Evolutionary conservation across 2,888 invertebrate genomes (phyloP).

Genomic region (Octodonta nipae): DNA sequence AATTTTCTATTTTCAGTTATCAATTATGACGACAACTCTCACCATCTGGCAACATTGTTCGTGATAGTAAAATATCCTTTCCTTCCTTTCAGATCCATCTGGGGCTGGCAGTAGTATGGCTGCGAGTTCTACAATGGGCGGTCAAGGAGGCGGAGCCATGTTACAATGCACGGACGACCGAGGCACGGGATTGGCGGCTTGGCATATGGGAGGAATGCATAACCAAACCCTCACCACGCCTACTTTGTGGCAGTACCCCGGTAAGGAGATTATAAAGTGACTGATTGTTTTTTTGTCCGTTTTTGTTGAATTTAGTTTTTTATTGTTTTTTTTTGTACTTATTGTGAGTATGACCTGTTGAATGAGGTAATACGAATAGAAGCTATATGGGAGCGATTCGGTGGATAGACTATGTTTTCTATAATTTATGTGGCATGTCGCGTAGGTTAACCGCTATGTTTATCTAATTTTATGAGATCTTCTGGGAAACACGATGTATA

Average conservation of each 20-base stretch:
- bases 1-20: too few species aligned
- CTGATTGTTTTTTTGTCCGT: not conserved
- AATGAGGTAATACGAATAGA: too few species aligned
- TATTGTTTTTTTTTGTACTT: not conserved
- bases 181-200: slow-evolving; percentile 41
- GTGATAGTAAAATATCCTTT: too few species aligned
- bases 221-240: slow-evolving; percentile 47
- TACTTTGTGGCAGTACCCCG: slow-evolving; percentile 71
- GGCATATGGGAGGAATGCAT: slow-evolving; percentile 41
- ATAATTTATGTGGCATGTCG: too few species aligned
- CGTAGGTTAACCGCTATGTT: too few species aligned
- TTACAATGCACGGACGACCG: slow-evolving; percentile 53
- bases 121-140: slow-evolving; percentile 55
- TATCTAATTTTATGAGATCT: too few species aligned
- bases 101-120: slow-evolving; percentile 41
- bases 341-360: too few species aligned
- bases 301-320: not conserved
- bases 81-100: slow-evolving; percentile 19
- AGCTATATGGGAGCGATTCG: too few species aligned
- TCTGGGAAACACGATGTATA: too few species aligned
- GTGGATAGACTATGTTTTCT: too few species aligned
- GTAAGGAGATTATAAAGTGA: slow-evolving; percentile 37
- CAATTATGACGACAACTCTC: too few species aligned
- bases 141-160: slow-evolving; percentile 41
- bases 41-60: too few species aligned